Evolutionary conservation across 2,113 vertebrate species (phyloP), one percentile per base, ranked within the genome.

Genomic region (Rhynchomys soricoides): DNA sequence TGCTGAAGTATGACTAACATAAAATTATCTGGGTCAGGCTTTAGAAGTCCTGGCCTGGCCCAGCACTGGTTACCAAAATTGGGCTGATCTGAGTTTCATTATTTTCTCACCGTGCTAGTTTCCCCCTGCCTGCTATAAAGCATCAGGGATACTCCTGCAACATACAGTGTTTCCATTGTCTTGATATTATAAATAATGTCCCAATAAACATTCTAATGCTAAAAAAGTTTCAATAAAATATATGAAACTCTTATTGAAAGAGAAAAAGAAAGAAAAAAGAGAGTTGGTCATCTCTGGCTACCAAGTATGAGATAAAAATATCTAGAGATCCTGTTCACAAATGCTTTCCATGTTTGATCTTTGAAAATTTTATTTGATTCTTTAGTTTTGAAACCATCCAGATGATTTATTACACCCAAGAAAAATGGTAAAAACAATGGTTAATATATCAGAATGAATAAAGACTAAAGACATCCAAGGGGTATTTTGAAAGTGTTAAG

Each of bases 101-200:
- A 43, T 45, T 75, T n/a, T n/a, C 37, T 71, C 37, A 75, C 43
- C 24, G 43, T 75, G 74, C 24, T 75, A 11, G 2, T 45, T 45
- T 75, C 45, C 13, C 73, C 73, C 73, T 75, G n/a, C 71, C n/a
- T 74, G n/a, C 73, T 45, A 0, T 74, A 45, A 45, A 74, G 12
- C 74, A 26, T 48, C 43, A 75, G 74, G 22, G 43, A 48, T 26
- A 26, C 43, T 77, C 74, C 13, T 45, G 68, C 68, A 71, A 71
- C 16, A 19, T n/a, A 77, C 43, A 77, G 26, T 29, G 24, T 3
- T 48, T 77, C 29, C 1, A 26, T 5, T 50, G 77, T 89, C 88
- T 95, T 94, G 24, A 5, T 78, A 79, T 89, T 91, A 79, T 85
- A 95, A n/a, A 48, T 10, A 85, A 68, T 89, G 43, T 2, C 88